Base-by-base conservation (phyloP, 2,888 invertebrate species). In the Arrhopalites spinosus region DNA sequence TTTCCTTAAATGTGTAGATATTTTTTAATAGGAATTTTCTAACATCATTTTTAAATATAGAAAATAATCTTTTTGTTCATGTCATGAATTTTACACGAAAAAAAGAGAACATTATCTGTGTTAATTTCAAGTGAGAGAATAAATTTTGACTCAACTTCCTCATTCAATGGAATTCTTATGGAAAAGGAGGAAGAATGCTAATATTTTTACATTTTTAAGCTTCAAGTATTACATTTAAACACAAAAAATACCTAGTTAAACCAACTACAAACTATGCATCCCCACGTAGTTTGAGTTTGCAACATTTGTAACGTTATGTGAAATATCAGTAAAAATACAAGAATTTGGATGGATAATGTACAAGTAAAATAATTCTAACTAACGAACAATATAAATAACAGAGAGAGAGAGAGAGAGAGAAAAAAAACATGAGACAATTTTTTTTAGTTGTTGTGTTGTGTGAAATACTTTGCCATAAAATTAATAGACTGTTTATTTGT, bases 41-140 rank as follows among this genome's bases (percentile, higher is more conserved):
- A n/a, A n/a, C n/a, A n/a, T n/a, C n/a, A n/a, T n/a, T n/a, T n/a
- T n/a, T n/a, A n/a, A n/a, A n/a, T n/a, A n/a, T n/a, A n/a, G n/a
- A n/a, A n/a, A n/a, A n/a, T n/a, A n/a, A n/a, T n/a, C n/a, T n/a
- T n/a, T n/a, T n/a, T n/a, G n/a, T n/a, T n/a, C n/a, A n/a, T n/a
- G n/a, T n/a, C n/a, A n/a, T n/a, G n/a, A n/a, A n/a, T n/a, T n/a
- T n/a, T n/a, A n/a, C n/a, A n/a, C n/a, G n/a, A n/a, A n/a, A n/a
- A n/a, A n/a, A n/a, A n/a, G n/a, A n/a, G n/a, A 27, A 30, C 66
- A 73, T 73, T 73, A 64, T 64, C 73, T 59, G n/a, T n/a, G n/a
- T 61, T 29, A 50, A 30, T 63, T n/a, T 47, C 53, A 50, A 64
- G 20, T 27, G 29, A n/a, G 17, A 25, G 71, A 71, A 53, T 71